These are phyloP conservation scores for Gryllus longicercus DNA, from an alignment of 2,888 invertebrate genomes.

Conservation along the genomic window DNA sequence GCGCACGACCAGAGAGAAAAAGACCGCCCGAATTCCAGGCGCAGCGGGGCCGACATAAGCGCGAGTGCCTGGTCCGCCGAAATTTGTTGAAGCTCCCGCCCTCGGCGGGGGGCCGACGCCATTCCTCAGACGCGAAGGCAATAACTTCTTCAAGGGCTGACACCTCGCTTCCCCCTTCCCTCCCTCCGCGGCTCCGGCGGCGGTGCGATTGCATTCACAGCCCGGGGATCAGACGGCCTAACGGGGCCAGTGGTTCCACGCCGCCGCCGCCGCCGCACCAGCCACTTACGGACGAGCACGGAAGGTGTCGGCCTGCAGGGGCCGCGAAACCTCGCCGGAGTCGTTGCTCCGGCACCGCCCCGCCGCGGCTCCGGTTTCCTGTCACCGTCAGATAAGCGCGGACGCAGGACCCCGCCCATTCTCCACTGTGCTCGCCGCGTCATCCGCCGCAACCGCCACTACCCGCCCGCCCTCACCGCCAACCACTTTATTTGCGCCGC, in stretches of 20 bases:
- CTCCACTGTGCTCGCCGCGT: neutral
- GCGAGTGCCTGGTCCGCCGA: conserved; percentile 29
- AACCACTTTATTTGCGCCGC: neutral
- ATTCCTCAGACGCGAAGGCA: conserved; percentile 22
- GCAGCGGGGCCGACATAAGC: conserved; percentile 31
- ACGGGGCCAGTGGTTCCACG: neutral
- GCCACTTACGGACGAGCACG: too few relatives aligned
- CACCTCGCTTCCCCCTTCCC: neutral
- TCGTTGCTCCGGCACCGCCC: neutral
- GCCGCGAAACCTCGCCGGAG: neutral
- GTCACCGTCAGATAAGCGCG: neutral
- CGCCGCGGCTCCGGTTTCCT: neutral
- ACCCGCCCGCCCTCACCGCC: neutral
- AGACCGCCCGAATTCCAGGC: conserved; percentile 29
- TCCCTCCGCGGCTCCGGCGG: neutral
- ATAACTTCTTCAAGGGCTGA: conserved; percentile 17
- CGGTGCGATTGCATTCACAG: conserved; percentile 11
- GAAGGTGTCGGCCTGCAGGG: too few relatives aligned
- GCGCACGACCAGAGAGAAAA: neutral
- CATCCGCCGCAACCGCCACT: neutral
- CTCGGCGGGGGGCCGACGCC: conserved; percentile 19
- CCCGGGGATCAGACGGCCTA: conserved; percentile 2
- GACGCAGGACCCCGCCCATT: neutral
- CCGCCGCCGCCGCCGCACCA: too few relatives aligned
- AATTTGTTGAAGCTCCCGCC: conserved; percentile 29